These are phyloP conservation scores for Tyrannus savana DNA, from an alignment of 2,113 vertebrate genomes.

Conservation along the genomic window DNA sequence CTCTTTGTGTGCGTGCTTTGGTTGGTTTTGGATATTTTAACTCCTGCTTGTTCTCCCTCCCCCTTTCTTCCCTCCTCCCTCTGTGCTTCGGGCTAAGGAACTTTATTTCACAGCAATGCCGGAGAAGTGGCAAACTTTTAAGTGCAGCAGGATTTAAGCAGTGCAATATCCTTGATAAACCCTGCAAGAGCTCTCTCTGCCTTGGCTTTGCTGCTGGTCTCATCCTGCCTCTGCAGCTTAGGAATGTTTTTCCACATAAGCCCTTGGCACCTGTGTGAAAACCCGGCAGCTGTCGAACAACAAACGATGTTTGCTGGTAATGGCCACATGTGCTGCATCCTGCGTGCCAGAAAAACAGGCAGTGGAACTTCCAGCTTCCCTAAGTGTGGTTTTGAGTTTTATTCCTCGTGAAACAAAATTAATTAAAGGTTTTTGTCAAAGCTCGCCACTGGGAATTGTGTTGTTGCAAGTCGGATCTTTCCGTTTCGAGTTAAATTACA, in stretches of 20 bases:
- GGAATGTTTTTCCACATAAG: not conserved
- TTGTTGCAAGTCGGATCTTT: not conserved
- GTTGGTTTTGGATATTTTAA: not conserved
- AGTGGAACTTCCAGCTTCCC: not conserved
- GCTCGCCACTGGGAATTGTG: not conserved
- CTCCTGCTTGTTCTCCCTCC: not conserved
- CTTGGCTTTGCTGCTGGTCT: not conserved
- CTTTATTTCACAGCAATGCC: not conserved
- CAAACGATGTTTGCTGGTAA: not conserved
- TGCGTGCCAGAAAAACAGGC: not conserved
- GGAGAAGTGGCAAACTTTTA: not conserved
- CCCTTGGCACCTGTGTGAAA: not conserved
- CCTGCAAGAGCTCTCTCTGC: not conserved
- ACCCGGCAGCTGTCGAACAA: not conserved
- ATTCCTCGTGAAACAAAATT: not conserved
- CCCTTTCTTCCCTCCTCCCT: not conserved
- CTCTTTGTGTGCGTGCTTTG: fast-evolving
- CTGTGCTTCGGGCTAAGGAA: not conserved
- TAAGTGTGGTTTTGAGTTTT: not conserved
- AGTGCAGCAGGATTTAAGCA: not conserved
- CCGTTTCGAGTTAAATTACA: not conserved
- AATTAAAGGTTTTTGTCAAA: not conserved
- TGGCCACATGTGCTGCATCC: not conserved
- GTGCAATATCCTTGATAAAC: not conserved
- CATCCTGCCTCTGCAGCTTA: not conserved